These are phyloP conservation scores for Rhabdomys dilectus DNA, from an alignment of 2,113 vertebrate species.

Conservation along the genomic window DNA sequence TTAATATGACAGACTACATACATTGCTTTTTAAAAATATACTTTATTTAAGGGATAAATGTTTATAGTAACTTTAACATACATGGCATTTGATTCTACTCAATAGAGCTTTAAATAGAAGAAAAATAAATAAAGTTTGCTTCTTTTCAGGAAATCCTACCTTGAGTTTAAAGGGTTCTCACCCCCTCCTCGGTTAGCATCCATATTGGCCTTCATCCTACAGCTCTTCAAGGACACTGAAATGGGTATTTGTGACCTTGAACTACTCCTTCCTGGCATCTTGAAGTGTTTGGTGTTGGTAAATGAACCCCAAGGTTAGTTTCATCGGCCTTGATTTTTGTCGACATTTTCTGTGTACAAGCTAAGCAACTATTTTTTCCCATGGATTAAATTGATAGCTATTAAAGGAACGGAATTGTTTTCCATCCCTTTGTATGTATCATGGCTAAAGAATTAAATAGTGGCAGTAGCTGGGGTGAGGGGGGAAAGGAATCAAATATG, in stretches of 20 bases:
- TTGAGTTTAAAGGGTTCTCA: conserved; percentile 92
- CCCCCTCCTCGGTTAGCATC: conserved; percentile 92
- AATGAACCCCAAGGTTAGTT: conserved; percentile 93
- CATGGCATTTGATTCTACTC: conserved; percentile 44
- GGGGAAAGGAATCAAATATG: conserved; percentile 26
- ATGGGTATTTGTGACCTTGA: conserved; percentile 87
- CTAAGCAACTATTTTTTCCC: not conserved
- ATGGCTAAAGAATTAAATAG: not conserved
- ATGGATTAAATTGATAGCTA: not conserved
- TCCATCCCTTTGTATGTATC: not conserved
- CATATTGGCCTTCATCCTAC: conserved; percentile 90
- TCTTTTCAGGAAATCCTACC: conserved; percentile 91
- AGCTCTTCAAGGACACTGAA: conserved; percentile 90
- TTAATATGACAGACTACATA: not conserved
- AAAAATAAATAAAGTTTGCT: conserved; percentile 56
- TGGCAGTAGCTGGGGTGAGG: not conserved
- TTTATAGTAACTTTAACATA: conserved; percentile 56
- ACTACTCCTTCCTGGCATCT: conserved; percentile 88
- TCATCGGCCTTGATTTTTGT: conserved; percentile 61
- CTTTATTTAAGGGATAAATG: not conserved
- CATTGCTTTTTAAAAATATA: not conserved
- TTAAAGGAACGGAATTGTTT: not conserved
- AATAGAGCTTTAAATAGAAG: conserved; percentile 38
- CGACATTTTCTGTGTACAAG: not conserved
- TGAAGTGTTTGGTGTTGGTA: conserved; percentile 94